A percentile compares a stretch with the other conserved stretches of the same genome.
Conservation (phyloP, 2,888 invertebrate genomes). For the Drosophila austrosaltans region DNA sequence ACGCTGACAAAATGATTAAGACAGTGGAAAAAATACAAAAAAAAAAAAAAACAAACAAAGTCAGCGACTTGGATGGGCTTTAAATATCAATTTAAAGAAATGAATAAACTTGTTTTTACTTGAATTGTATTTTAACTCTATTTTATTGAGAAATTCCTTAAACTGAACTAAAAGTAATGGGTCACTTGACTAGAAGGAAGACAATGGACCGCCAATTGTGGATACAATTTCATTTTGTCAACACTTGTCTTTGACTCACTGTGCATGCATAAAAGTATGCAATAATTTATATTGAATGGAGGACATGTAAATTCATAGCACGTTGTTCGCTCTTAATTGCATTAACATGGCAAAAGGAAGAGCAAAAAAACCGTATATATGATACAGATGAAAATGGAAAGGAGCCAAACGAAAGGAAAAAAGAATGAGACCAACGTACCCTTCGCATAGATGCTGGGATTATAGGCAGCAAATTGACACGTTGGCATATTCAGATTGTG, state of each 20-base stretch:
- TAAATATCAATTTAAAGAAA: too few species aligned
- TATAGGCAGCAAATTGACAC: constrained; percentile 82
- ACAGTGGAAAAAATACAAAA: too few species aligned
- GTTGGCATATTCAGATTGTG: constrained; percentile 83
- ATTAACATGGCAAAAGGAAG: constrained; percentile 50
- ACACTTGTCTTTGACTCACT: neutral
- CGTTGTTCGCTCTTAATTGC: constrained; percentile 59
- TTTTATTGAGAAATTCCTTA: too few species aligned
- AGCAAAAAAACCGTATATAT: neutral
- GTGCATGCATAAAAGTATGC: constrained; percentile 53
- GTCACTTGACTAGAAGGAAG: too few species aligned
- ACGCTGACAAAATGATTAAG: neutral
- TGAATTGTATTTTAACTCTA: too few species aligned
- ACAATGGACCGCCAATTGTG: too few species aligned
- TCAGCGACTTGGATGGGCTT: too few species aligned
- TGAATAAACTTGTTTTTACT: too few species aligned
- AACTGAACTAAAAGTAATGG: too few species aligned
- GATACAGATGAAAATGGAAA: constrained; percentile 3
- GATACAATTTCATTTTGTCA: neutral
- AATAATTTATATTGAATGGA: constrained; percentile 29
- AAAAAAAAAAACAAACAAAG: too few species aligned
- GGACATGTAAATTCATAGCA: constrained; percentile 3
- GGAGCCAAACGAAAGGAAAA: neutral
- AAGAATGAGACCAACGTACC: constrained; percentile 66
- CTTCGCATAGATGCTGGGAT: constrained; percentile 80